Percentiles rank a stretch among this genome's conserved stretches.
Evolutionary conservation across 53 echinoderm and acorn worm genomes (phyloP).

Genomic region (Crossaster papposus): DNA sequence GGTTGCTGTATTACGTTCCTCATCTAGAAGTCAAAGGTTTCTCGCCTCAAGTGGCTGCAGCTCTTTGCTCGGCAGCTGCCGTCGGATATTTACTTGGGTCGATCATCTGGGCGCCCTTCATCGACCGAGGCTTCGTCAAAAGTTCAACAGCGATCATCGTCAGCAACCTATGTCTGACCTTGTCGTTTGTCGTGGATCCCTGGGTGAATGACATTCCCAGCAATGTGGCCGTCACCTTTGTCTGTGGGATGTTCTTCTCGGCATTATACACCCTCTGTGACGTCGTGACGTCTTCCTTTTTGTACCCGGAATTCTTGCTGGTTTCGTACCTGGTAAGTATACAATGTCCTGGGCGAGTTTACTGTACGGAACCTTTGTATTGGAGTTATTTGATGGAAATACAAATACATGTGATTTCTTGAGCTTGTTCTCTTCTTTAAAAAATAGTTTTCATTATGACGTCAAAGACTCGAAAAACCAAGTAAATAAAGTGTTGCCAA

Average conservation of each 20-base stretch:
- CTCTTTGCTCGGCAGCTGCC: not conserved
- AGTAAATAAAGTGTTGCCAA: too few species aligned
- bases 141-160: not conserved
- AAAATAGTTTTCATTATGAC: too few species aligned
- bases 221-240: too few species aligned
- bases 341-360: too few species aligned
- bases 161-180: not conserved
- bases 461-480: too few species aligned
- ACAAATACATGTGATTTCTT: too few species aligned
- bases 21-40: constrained; percentile 12
- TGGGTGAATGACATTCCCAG: not conserved
- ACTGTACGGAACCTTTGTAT: too few species aligned
- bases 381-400: too few species aligned
- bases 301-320: not conserved
- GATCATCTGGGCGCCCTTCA: constrained; percentile 7
- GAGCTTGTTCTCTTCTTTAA: too few species aligned
- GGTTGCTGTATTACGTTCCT: not conserved
- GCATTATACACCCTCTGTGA: not conserved
- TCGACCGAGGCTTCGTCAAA: not conserved
- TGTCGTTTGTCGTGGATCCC: not conserved
- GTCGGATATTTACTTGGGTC: not conserved
- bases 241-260: too few species aligned
- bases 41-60: not conserved
- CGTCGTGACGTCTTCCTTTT: not conserved
- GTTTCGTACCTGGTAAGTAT: constrained; percentile 12